These are phyloP conservation scores for Orchesella cincta DNA, from an alignment of 1,140 invertebrate genomes.

Conservation along the genomic window DNA sequence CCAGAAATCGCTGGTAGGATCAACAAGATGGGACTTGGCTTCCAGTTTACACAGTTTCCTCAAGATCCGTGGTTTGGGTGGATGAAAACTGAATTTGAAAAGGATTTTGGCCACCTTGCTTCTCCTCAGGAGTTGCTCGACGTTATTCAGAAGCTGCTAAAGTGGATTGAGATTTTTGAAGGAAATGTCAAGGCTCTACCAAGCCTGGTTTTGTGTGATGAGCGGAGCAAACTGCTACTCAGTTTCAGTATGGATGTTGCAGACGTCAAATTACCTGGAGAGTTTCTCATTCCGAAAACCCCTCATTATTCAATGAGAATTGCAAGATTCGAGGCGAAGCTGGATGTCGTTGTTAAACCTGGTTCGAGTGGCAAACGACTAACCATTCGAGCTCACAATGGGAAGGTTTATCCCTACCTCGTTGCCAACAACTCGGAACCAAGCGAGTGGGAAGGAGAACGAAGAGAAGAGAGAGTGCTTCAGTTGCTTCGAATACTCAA, in stretches of 20 bases:
- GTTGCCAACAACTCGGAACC: slow-evolving; percentile 93
- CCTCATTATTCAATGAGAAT: slow-evolving; percentile 91
- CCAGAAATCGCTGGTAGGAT: slow-evolving; percentile 94
- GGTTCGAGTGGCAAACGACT: slow-evolving; percentile 89
- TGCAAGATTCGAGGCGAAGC: slow-evolving; percentile 90
- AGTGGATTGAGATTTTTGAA: slow-evolving; percentile 97
- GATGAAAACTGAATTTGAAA: slow-evolving; percentile 94
- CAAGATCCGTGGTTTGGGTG: slow-evolving; percentile 92
- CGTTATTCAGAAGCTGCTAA: slow-evolving; percentile 90
- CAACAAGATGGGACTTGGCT: slow-evolving; percentile 91
- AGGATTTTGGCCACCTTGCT: slow-evolving; percentile 92
- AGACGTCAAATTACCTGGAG: slow-evolving; percentile 93
- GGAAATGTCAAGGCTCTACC: slow-evolving; percentile 75
- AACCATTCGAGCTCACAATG: slow-evolving; percentile 93
- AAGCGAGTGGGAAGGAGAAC: slow-evolving; percentile 85
- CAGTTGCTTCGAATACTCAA: slow-evolving; percentile 93
- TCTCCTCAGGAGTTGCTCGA: slow-evolving; percentile 90
- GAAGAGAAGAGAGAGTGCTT: slow-evolving; percentile 88
- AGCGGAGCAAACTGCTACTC: slow-evolving; percentile 91
- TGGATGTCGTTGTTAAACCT: slow-evolving; percentile 85
- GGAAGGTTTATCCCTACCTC: slow-evolving; percentile 91
- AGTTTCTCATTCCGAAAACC: slow-evolving; percentile 93
- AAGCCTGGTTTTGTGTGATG: slow-evolving; percentile 91
- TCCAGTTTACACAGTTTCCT: slow-evolving; percentile 64
- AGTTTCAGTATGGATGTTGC: slow-evolving; percentile 94